phyloP scores from a whole-genome alignment of 2,797 vertebrate species.

The Sebastes minor region DNA sequence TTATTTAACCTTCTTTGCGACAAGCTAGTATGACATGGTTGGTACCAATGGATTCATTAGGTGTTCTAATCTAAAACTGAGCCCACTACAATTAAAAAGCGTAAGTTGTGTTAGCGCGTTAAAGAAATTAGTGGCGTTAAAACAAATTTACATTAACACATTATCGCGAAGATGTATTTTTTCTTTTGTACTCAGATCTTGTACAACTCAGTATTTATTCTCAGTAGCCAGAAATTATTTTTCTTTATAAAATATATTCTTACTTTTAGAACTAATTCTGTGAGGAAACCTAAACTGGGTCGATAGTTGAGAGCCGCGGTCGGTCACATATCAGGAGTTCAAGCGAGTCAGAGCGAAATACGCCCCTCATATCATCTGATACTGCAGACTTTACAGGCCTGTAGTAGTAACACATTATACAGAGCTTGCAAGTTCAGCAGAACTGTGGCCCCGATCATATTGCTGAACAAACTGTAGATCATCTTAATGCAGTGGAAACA shows the following conservation, averaged over 20 bases:
- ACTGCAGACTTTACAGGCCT: neutral
- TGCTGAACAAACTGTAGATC: neutral
- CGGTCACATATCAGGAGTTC: slow-evolving; percentile 25
- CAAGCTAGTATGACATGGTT: too few relatives aligned
- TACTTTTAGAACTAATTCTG: neutral
- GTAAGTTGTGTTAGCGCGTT: too few relatives aligned
- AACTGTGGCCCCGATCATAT: neutral
- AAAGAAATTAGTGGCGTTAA: too few relatives aligned
- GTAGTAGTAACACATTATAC: neutral
- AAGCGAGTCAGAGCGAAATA: slow-evolving; percentile 11
- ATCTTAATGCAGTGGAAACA: neutral
- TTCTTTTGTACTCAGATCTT: neutral
- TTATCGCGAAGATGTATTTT: neutral
- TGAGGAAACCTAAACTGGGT: slow-evolving; percentile 24
- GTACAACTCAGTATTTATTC: neutral
- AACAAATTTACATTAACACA: too few relatives aligned
- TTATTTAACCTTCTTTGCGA: too few relatives aligned
- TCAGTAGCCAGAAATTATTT: neutral
- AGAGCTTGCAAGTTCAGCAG: neutral
- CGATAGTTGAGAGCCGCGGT: slow-evolving; percentile 7
- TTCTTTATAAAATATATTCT: neutral
- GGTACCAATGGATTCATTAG: fast-evolving
- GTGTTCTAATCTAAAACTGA: too few relatives aligned
- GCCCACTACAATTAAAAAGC: too few relatives aligned
- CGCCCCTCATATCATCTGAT: slow-evolving; percentile 23